phyloP scores from a whole-genome alignment of 2,888 invertebrate species.

The Metellina segmentata region DNA sequence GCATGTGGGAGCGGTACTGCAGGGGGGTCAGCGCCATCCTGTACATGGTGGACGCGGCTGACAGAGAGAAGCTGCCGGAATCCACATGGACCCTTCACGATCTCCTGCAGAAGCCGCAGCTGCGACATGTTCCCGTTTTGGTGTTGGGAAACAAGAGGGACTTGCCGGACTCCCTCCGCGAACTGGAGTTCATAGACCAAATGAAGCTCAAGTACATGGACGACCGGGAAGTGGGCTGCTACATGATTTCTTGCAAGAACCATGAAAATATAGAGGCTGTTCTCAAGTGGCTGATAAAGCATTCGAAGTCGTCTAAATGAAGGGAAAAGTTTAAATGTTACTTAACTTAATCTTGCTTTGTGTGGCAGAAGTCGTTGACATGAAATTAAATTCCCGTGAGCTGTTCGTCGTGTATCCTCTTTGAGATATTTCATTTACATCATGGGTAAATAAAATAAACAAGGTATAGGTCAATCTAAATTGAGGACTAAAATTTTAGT shows the following conservation, averaged over 20 bases:
- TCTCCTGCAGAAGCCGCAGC: slow-evolving; percentile 97
- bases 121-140: slow-evolving; percentile 95
- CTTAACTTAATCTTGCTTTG: too few relatives aligned
- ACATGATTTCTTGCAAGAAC: slow-evolving; percentile 99
- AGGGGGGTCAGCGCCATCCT: slow-evolving; percentile 99
- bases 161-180: slow-evolving; percentile 97
- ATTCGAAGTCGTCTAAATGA: slow-evolving; percentile 85
- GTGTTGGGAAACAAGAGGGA: slow-evolving; percentile 99
- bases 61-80: slow-evolving; percentile 98
- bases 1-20: slow-evolving; percentile 99
- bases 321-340: too few relatives aligned
- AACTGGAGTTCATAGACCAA: slow-evolving; percentile 97
- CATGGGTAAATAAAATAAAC: too few relatives aligned
- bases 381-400: too few relatives aligned
- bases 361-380: too few relatives aligned
- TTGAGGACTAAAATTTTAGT: too few relatives aligned
- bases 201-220: slow-evolving; percentile 97
- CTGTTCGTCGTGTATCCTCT: too few relatives aligned
- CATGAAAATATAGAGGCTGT: slow-evolving; percentile 99
- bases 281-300: slow-evolving; percentile 97
- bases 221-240: slow-evolving; percentile 99
- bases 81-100: slow-evolving; percentile 99
- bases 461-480: too few relatives aligned
- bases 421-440: too few relatives aligned
- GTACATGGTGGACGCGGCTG: slow-evolving; percentile 99